Evolutionary conservation across 2,797 vertebrate species (phyloP), one percentile per base, ranked within the genome.

Genomic region (Centropyge bicolor): DNA sequence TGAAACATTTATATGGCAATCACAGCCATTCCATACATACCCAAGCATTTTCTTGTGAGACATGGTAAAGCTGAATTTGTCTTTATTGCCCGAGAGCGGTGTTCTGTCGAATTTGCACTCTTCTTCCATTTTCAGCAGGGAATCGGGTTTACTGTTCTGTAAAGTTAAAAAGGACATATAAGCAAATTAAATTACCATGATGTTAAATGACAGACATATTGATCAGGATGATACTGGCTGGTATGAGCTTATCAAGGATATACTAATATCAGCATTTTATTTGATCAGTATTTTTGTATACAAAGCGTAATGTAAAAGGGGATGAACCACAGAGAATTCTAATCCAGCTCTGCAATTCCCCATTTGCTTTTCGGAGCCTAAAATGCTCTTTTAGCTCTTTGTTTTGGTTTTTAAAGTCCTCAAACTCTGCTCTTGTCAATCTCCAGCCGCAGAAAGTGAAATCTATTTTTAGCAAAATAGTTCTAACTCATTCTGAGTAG

Each of bases 81-180:
- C 97, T 94, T 99, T 98, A 89, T 97, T 98, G 91, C 95, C 96
- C 82, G 95, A 94, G 80, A 97, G 90, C 11, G 96, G 95, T 0
- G 94, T 96, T 91, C 97, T 97, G 92, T 98, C 98, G 10, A 96
- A 94, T 92, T 96, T 98, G 90, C 97, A 96, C 76, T 99, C 98
- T 80, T 99, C 98, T 90, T 99, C 98, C 98, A 99, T 99, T 94
- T 98, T 99, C 55, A 99, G 91, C 89, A 99, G 93, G 17, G 98
- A 99, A 90, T 99, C 98, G 0, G 98, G 98, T 94, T 99, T 99
- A 91, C 98, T 99, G 77, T 99, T 99, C 98, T 99, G 96, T 81
- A 85, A 76, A 35, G 70, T 17, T 13, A 60, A 84, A 91, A 84
- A 76, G 17, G 43, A 75, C 74, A 57, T 6, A 51, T 12, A 4